Evolutionary conservation across 2,113 vertebrate species (phyloP), one percentile per base, ranked within the genome.

Genomic region (Peucedramus taeniatus): DNA sequence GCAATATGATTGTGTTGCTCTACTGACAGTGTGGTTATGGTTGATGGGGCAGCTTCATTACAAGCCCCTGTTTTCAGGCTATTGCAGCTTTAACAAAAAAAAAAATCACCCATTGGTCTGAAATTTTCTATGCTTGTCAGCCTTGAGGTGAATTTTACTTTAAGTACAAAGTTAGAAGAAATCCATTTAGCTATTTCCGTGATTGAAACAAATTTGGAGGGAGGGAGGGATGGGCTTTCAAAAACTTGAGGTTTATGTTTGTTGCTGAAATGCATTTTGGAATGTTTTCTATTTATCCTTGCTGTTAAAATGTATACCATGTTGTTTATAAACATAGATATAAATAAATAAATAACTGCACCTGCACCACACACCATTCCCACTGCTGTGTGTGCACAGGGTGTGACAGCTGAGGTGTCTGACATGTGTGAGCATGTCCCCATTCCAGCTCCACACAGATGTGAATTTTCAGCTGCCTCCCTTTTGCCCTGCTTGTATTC

Each of bases 11-110:
- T 92, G 83, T 90, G 85, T 85, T 94, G 95, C 92, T 96, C 83
- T 93, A 40, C 87, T 89, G 91, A 83, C 90, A 82, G 80, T 13
- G 45, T 83, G 76, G 96, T 89, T 96, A 81, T 93, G 90, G 92
- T 93, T 97, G 94, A 94, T 17, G 35, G 77, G 80, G 86, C 92
- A 96, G 94, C 91, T 96, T 96, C 92, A 93, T 96, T 95, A 92
- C 93, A 76, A 94, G 59, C 57, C 69, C 92, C 90, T 93, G 81
- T 94, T 95, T 96, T 95, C 66, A 93, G 91, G 74, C 89, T 95
- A 77, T 83, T 95, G 61, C 91, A 80, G 88, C 69, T 92, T 96
- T 82, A 56, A 89, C 65, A 65, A 80, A 87, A 86, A 74, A 72
- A 63, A 56, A 76, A 57, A 54, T 71, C 53, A 60, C 37, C 74